Conservation (phyloP, 2,113 vertebrate genomes). For the Uria lomvia region DNA sequence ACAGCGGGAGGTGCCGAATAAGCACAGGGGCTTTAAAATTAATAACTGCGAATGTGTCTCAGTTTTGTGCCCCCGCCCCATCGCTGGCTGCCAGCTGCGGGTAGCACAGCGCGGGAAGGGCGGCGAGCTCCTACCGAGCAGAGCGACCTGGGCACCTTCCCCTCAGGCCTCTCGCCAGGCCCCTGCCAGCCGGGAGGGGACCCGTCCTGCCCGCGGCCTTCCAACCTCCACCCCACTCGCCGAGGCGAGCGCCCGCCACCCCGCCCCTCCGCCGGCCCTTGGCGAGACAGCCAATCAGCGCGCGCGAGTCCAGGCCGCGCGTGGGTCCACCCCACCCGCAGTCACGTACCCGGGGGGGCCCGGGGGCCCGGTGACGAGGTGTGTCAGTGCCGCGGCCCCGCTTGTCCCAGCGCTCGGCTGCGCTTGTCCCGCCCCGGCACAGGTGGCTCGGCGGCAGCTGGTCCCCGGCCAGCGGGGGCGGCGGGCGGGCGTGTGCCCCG, state of each 20-base stretch:
- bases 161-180: accelerated
- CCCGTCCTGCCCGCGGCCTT: no score
- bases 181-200: no score
- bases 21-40: background rate
- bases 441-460: background rate
- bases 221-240: background rate
- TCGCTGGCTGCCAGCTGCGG: accelerated
- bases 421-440: background rate
- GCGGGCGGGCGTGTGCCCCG: background rate
- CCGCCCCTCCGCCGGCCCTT: background rate
- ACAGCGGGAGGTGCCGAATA: accelerated
- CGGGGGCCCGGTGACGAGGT: no score
- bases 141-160: accelerated
- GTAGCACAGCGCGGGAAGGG: accelerated
- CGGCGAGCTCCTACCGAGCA: accelerated
- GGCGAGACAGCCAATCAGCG: background rate
- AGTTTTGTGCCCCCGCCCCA: accelerated
- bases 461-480: background rate
- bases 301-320: background rate
- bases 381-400: background rate
- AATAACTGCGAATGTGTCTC: accelerated
- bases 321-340: background rate
- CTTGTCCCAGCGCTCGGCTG: no score
- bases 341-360: background rate
- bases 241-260: background rate